phyloP scores from a whole-genome alignment of 2,113 vertebrate species.

The Psilopogon haemacephalus region DNA sequence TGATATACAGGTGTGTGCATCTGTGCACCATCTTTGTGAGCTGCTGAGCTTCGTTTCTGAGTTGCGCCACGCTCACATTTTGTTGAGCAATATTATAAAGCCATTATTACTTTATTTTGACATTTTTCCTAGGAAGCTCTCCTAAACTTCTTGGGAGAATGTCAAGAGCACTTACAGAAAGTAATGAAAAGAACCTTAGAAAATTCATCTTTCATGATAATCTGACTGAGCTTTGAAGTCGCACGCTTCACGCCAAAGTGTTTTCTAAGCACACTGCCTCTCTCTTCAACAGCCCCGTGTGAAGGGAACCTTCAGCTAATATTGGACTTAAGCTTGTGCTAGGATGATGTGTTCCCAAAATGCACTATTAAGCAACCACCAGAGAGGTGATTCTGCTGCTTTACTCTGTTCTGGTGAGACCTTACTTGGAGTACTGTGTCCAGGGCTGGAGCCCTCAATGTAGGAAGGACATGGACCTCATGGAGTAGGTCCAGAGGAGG shows the following conservation, averaged over 20 bases:
- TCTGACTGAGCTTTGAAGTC: constrained; percentile 11
- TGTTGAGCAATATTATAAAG: constrained; percentile 7
- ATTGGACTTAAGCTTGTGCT: neutral
- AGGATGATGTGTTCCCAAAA: neutral
- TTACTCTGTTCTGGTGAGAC: no score
- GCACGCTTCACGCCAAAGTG: rapidly evolving
- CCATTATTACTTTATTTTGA: constrained; percentile 47
- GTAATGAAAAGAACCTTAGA: constrained; percentile 42
- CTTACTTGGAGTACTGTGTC: no score
- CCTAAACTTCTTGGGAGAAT: constrained; percentile 35
- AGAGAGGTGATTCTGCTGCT: no score
- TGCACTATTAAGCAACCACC: neutral
- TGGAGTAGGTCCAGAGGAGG: no score
- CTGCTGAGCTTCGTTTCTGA: neutral
- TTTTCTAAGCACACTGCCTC: neutral
- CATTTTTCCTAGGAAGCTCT: constrained; percentile 32
- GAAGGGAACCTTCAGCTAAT: neutral
- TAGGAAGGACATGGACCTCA: no score
- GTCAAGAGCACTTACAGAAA: constrained; percentile 47
- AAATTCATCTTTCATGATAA: constrained; percentile 36
- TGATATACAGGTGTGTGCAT: neutral
- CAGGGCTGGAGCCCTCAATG: no score
- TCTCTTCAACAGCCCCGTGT: neutral
- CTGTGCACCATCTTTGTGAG: rapidly evolving
- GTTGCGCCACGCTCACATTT: neutral